Base-by-base conservation (phyloP, 2,797 vertebrate species). In the Sebastiscus tertius region DNA sequence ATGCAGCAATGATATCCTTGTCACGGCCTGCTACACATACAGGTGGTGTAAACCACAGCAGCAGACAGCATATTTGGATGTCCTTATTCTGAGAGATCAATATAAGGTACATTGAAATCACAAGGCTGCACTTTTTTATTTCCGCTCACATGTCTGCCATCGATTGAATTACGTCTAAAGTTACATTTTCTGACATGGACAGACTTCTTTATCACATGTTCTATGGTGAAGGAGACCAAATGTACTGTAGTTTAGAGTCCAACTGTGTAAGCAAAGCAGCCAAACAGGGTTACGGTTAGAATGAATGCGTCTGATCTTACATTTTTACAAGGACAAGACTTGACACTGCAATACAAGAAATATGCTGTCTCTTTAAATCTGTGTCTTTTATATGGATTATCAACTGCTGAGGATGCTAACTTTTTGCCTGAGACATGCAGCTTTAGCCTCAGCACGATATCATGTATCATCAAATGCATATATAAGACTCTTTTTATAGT, bases 101-200 rank as follows among this genome's bases (percentile, higher is more conserved):
- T 70, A 12, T 65, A 39, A 56, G 6, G 20, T 22, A 55, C 20
- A 54, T 10, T 7, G 36, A 29, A 42, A 66, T 29, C 56, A 34
- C 66, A 72, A 77, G 26, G 34, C 16, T 11, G 5, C 31, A 29
- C 20, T 70, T 60, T 46, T 79, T 79, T 66, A 58, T 72, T 79
- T 55, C 27, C 16, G 13, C 22, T 33, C 8, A 58, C 20, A 49
- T 39, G 36, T 59, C 22, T 39, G n/a, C 39, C 3, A 63, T 61
- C 42, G 18, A 52, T 31, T 75, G 24, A 73, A 65, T n/a, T 49
- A 46, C 10, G 39, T 60, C 26, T 34, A 10, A 54, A 49, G 62
- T 58, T 56, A 20, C 0, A 34, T 64, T 36, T 42, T 26, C 22
- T 54, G 3, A 46, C 7, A 4, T 16, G 29, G 42, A 59, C 20